Conservation (phyloP, 1,140 invertebrate genomes). For the Drusus annulatus region DNA sequence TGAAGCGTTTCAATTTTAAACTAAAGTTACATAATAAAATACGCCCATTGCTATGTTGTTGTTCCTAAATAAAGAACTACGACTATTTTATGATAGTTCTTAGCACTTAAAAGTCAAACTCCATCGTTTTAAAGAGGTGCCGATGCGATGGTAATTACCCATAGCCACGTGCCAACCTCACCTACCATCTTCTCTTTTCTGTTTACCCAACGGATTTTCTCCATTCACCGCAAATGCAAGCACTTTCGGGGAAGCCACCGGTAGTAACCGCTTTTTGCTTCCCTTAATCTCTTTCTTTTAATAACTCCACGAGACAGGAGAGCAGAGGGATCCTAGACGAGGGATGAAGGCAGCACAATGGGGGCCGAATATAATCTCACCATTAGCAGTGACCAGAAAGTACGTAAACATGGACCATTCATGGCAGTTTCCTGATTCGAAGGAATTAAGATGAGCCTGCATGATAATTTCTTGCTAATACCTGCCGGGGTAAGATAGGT, state of each 20-base stretch:
- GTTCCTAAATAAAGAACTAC: no score
- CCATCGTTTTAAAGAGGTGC: no score
- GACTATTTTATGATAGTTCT: no score
- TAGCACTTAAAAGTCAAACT: no score
- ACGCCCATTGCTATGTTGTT: no score
- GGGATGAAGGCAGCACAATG: neutral
- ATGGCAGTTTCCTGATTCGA: slow-evolving; percentile 11
- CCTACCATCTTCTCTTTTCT: no score
- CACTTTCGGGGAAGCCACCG: slow-evolving; percentile 7
- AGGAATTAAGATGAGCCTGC: neutral
- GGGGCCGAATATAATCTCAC: neutral
- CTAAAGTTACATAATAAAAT: no score
- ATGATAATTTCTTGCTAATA: no score
- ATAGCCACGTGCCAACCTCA: no score
- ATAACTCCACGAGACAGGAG: neutral
- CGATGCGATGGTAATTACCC: no score
- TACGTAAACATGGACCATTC: neutral
- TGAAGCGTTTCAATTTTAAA: no score
- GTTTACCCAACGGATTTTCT: slow-evolving; percentile 9
- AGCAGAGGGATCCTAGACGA: neutral
- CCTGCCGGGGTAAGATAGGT: neutral
- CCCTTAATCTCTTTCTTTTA: neutral
- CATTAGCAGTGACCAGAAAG: slow-evolving; percentile 21
- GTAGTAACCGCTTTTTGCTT: slow-evolving; percentile 11
- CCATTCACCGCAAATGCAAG: neutral